Percentiles rank a stretch among this genome's conserved stretches.
phyloP scores from a whole-genome alignment of 1,140 invertebrate genomes.

The Drosophila virilis region DNA sequence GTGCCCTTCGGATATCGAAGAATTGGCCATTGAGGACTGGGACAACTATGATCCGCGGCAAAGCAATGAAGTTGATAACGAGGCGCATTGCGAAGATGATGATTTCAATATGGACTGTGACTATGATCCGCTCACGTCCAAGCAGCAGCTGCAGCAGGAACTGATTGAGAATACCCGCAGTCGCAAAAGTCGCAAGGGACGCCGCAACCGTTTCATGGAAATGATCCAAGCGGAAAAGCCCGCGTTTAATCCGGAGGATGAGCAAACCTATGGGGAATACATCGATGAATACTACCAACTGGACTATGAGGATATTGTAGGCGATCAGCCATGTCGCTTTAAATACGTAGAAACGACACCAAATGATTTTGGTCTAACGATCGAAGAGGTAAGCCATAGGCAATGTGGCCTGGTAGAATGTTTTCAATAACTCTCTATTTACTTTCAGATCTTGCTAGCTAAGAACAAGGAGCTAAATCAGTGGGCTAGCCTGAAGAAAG shows the following conservation, averaged over 20 bases:
- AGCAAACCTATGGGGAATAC: slow-evolving; percentile 93
- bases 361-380: slow-evolving; percentile 95
- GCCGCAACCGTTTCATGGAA: slow-evolving; percentile 89
- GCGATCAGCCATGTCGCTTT: slow-evolving; percentile 95
- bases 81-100: slow-evolving; percentile 90
- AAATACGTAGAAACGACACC: slow-evolving; percentile 95
- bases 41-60: slow-evolving; percentile 87
- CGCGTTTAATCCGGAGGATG: slow-evolving; percentile 90
- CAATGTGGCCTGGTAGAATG: neutral
- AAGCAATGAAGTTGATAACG: slow-evolving; percentile 55
- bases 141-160: slow-evolving; percentile 86
- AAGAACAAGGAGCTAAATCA: slow-evolving; percentile 97
- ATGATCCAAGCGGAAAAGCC: slow-evolving; percentile 90
- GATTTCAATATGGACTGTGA: slow-evolving; percentile 96
- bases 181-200: slow-evolving; percentile 87
- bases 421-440: neutral
- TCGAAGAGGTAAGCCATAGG: slow-evolving; percentile 90
- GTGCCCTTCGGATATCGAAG: slow-evolving; percentile 91
- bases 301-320: slow-evolving; percentile 97
- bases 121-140: slow-evolving; percentile 87
- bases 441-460: slow-evolving; percentile 88
- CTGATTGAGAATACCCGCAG: slow-evolving; percentile 86
- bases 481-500: slow-evolving; percentile 97
- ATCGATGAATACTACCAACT: slow-evolving; percentile 97
- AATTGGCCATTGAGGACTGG: slow-evolving; percentile 90